These are phyloP conservation scores for Siniperca scherzeri DNA, from an alignment of 2,797 vertebrate genomes.

Conservation along the genomic window DNA sequence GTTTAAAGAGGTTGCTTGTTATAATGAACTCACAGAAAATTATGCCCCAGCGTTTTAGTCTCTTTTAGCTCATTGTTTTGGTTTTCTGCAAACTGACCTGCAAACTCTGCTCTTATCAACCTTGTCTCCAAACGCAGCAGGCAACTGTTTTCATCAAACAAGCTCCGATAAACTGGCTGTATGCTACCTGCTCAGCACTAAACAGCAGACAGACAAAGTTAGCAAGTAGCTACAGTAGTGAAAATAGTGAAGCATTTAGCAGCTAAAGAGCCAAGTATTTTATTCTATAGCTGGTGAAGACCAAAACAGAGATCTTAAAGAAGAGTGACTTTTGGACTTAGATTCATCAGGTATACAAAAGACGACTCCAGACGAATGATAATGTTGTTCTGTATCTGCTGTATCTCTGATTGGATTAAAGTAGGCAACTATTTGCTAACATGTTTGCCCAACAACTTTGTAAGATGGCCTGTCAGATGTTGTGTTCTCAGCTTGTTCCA, in stretches of 20 bases:
- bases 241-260: neutral
- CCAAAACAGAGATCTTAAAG: conserved; percentile 17
- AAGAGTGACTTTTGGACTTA: neutral
- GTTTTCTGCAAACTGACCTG: neutral
- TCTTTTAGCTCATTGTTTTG: neutral
- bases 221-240: neutral
- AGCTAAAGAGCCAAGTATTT: neutral
- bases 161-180: too few species aligned
- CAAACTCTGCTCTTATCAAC: neutral
- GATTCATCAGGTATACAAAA: conserved; percentile 1
- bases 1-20: neutral
- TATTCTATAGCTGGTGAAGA: neutral
- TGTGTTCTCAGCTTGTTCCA: conserved; percentile 14
- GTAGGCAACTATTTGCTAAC: neutral
- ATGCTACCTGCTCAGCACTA: neutral
- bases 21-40: neutral
- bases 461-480: neutral
- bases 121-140: neutral
- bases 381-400: neutral
- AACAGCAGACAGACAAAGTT: neutral
- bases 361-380: neutral
- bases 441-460: neutral
- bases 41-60: neutral
- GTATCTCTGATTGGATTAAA: neutral
- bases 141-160: neutral